Evolutionary conservation across 2,797 vertebrate species (phyloP).

Genomic region (Manis crassicaudata): DNA sequence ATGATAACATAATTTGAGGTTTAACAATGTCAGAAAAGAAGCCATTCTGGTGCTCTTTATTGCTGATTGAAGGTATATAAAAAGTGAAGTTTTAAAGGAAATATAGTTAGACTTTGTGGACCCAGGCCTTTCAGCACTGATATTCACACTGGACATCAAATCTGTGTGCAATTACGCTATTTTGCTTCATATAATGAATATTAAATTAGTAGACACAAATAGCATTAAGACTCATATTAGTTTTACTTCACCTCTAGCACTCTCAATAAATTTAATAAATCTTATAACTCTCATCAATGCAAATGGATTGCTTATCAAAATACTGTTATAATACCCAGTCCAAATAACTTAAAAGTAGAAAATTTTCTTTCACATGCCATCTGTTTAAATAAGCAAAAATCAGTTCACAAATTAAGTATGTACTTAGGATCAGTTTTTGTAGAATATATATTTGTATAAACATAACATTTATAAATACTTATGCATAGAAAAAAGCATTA

Average conservation of each 20-base stretch:
- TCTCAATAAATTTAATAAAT: slow-evolving; percentile 51
- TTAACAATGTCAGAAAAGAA: slow-evolving; percentile 11
- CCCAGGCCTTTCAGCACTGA: not conserved
- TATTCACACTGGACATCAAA: not conserved
- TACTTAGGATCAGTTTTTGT: not conserved
- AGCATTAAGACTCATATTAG: not conserved
- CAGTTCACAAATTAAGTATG: not conserved
- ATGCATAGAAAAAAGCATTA: not conserved
- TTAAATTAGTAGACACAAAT: not conserved
- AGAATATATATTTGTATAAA: not conserved
- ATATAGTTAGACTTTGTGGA: not conserved
- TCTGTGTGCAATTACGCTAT: not conserved
- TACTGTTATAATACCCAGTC: not conserved
- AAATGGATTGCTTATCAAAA: slow-evolving; percentile 23
- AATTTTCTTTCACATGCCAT: slow-evolving; percentile 35
- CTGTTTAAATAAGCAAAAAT: slow-evolving; percentile 30
- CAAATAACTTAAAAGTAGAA: slow-evolving; percentile 46
- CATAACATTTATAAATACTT: not conserved
- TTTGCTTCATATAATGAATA: not conserved
- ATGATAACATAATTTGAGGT: not conserved
- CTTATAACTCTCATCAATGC: not conserved
- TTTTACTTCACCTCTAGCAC: not conserved
- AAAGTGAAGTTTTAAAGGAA: slow-evolving; percentile 29
- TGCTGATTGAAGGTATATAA: not conserved
- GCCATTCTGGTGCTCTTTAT: not conserved